Evolutionary conservation across 2,888 invertebrate genomes (phyloP).

Genomic region (Rhodophaea formosa): DNA sequence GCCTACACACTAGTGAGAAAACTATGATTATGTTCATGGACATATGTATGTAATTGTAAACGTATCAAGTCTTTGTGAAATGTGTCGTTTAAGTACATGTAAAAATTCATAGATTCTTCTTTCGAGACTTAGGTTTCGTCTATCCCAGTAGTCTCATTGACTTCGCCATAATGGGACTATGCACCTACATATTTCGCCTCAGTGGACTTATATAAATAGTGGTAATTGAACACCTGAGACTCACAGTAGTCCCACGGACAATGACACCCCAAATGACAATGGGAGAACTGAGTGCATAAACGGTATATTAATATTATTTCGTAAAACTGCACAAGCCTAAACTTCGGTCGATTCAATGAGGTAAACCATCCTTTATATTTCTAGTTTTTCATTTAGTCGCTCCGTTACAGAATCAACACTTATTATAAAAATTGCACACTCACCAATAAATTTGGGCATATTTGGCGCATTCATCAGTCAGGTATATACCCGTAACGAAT

Average conservation of each 20-base stretch:
- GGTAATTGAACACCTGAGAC: too few relatives aligned
- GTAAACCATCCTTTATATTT: too few relatives aligned
- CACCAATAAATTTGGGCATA: not conserved
- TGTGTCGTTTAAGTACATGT: constrained; percentile 1
- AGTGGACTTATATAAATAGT: too few relatives aligned
- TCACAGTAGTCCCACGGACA: too few relatives aligned
- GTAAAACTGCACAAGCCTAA: not conserved
- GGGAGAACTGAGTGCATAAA: too few relatives aligned
- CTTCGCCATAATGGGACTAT: too few relatives aligned
- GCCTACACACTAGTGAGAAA: constrained; percentile 4
- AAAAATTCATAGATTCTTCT: not conserved
- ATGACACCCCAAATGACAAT: too few relatives aligned
- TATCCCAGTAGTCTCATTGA: too few relatives aligned
- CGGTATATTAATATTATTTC: too few relatives aligned
- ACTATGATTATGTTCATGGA: not conserved
- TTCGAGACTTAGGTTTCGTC: not conserved
- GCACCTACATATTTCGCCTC: too few relatives aligned
- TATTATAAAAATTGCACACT: constrained; percentile 11
- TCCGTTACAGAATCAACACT: not conserved
- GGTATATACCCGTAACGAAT: constrained; percentile 5
- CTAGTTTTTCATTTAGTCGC: not conserved
- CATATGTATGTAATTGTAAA: not conserved
- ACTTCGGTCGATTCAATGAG: not conserved
- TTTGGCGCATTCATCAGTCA: constrained; percentile 12
- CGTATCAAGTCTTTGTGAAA: not conserved